Conservation (phyloP, 2,888 invertebrate species). For the Cheilosia vulpina region DNA sequence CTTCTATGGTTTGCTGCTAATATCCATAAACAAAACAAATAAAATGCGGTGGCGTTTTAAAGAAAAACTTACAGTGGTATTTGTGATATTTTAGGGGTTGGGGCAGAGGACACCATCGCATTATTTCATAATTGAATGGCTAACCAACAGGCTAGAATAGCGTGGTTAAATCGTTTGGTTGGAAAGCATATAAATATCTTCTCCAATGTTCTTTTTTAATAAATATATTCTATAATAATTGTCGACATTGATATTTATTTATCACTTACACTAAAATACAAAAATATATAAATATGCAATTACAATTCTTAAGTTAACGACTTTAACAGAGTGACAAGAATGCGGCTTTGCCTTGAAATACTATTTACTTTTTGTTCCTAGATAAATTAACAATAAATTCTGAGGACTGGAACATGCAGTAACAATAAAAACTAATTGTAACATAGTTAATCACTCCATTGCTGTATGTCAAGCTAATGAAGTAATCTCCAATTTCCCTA, state of each 20-base stretch:
- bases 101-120: too few species aligned
- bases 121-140: too few species aligned
- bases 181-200: not conserved
- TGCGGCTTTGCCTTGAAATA: slow-evolving; percentile 35
- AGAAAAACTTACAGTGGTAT: too few species aligned
- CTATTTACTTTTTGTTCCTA: slow-evolving; percentile 10
- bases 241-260: slow-evolving; percentile 17
- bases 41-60: too few species aligned
- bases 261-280: slow-evolving; percentile 22
- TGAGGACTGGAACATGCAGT: slow-evolving; percentile 82
- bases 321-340: slow-evolving; percentile 61
- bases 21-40: too few species aligned
- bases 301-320: slow-evolving; percentile 21
- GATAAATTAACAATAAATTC: slow-evolving; percentile 76
- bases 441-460: slow-evolving; percentile 81
- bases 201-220: not conserved
- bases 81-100: too few species aligned
- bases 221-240: not conserved
- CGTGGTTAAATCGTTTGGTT: too few species aligned
- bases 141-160: too few species aligned
- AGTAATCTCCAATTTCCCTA: slow-evolving; percentile 89
- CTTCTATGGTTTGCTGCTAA: too few species aligned
- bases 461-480: slow-evolving; percentile 85
- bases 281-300: slow-evolving; percentile 14
- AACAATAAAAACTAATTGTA: slow-evolving; percentile 81